phyloP scores from a whole-genome alignment of 2,113 vertebrate species.

The Oriolus oriolus region DNA sequence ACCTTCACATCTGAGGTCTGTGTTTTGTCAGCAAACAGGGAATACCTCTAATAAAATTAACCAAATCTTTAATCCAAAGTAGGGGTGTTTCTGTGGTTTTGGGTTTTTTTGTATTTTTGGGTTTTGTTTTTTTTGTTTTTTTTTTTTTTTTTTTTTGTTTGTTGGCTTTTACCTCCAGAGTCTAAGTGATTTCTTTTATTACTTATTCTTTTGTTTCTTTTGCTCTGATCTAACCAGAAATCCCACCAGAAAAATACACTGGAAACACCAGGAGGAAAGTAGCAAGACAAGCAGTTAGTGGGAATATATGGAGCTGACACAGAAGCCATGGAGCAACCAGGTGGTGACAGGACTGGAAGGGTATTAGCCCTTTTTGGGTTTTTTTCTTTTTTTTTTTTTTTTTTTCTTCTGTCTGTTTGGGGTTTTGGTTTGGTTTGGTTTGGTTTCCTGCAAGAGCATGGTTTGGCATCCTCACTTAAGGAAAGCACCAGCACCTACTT shows the following conservation, averaged over 20 bases:
- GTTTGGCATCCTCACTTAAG: background rate
- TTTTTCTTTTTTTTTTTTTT: background rate
- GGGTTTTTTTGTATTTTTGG: background rate
- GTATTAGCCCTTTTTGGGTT: background rate
- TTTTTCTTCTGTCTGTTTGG: background rate
- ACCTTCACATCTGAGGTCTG: background rate
- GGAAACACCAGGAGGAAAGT: background rate
- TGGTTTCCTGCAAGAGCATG: background rate
- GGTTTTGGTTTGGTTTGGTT: background rate
- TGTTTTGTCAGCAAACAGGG: background rate
- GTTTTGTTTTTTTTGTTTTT: background rate
- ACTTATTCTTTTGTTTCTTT: background rate
- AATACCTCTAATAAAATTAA: background rate
- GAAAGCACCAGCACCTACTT: background rate
- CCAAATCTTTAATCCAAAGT: background rate
- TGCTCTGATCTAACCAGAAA: background rate
- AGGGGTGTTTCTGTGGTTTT: background rate
- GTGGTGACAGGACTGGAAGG: background rate
- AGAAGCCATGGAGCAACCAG: background rate
- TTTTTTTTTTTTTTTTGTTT: background rate
- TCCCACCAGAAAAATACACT: background rate
- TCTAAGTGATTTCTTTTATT: background rate
- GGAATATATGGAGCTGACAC: background rate
- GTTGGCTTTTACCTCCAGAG: background rate
- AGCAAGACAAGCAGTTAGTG: background rate